Evolutionary conservation across 2,888 invertebrate species (phyloP), one percentile per base, ranked within the genome.

Genomic region (Oligia fasciuncula): DNA sequence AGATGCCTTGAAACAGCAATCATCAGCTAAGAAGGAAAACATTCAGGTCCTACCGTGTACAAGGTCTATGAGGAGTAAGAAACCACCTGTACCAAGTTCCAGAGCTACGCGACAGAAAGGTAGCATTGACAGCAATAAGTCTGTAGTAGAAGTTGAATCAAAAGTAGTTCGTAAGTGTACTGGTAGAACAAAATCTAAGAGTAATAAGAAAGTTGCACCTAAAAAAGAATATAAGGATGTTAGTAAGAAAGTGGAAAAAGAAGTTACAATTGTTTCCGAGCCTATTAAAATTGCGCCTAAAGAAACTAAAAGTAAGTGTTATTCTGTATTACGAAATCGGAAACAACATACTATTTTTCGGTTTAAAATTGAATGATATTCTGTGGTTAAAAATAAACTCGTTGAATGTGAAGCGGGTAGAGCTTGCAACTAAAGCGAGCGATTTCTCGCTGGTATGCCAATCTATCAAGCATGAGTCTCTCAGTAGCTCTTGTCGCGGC

Each of bases 1-100:
- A 19, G 95, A 95, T 43, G 92, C 91, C 3, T 85, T 91, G 11
- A 95, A 94, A 85, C 92, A 92, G 66, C 90, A 91, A 77, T 87
- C 81, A 76, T 69, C 77, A 35, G 85, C 87, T 62, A 93, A 92
- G 75, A 93, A 92, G 54, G 93, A 93, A 83, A 84, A 83, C 23
- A 82, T 72, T 19, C 77, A 87, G 40, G 72, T 80, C 40, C 76
- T 90, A 81, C 82, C 87, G 79, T 91, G 91, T 81, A 95, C 95
- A 9, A 93, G 96, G 67, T 94, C 95, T 23, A 93, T 89, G 83
- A 88, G 88, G 66, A 69, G 11, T 29, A 91, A 84, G 79, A 93
- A 90, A 76, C 74, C 69, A 23, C 62, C 70, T 2, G 74, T 77
- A 76, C 79, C 90, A 2, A 87, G 85, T 60, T 76, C 89, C 8